Conservation (phyloP, 1,140 invertebrate species). For the Ridgeia piscesae region DNA sequence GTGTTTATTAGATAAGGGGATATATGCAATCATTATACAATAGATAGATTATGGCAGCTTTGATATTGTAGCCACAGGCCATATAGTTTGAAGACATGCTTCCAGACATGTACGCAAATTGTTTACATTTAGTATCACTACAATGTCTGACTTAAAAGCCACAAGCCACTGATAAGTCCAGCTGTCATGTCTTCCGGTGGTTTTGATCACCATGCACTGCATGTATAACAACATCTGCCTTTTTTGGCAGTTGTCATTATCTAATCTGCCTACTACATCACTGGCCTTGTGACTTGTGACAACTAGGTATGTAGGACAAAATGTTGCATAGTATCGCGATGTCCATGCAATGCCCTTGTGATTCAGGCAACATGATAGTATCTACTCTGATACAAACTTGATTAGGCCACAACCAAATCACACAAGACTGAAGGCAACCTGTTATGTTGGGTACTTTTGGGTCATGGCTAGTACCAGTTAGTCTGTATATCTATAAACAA, state of each 20-base stretch:
- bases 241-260: not conserved
- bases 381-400: not conserved
- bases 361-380: not conserved
- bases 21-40: not conserved
- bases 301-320: not conserved
- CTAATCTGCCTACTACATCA: not conserved
- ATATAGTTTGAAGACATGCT: too few relatives aligned
- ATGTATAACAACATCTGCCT: not conserved
- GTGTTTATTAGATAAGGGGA: not conserved
- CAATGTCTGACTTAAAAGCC: too few relatives aligned
- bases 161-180: not conserved
- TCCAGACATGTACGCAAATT: too few relatives aligned
- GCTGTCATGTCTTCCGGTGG: not conserved
- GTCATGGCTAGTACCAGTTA: not conserved
- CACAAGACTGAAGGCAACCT: not conserved
- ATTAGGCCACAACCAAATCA: not conserved
- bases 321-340: not conserved
- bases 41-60: too few relatives aligned
- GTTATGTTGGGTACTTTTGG: not conserved
- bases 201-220: not conserved
- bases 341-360: not conserved
- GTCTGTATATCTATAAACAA: not conserved
- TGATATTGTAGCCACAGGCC: too few relatives aligned
- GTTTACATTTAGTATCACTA: too few relatives aligned
- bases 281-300: not conserved